Percentiles rank a stretch among this genome's conserved stretches.
These are phyloP conservation scores for Notechis scutatus DNA, from an alignment of 2,113 vertebrate genomes.

Conservation along the genomic window DNA sequence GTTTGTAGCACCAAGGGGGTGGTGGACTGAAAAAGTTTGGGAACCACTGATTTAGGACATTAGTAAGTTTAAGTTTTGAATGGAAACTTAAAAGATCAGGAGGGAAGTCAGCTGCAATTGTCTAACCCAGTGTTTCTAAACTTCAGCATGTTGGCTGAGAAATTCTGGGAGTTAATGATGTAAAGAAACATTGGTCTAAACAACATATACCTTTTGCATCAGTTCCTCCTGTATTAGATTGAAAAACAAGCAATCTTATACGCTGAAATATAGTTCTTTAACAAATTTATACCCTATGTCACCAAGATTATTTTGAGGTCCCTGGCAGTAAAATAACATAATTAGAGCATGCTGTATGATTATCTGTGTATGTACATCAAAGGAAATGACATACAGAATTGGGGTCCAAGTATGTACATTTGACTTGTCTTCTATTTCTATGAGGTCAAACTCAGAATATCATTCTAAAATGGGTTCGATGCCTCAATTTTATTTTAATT, in stretches of 20 bases:
- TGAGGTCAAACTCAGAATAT: background rate
- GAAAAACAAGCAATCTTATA: conserved; percentile 5
- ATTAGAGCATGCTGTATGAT: background rate
- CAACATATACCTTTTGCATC: background rate
- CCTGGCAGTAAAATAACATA: background rate
- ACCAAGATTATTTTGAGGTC: background rate
- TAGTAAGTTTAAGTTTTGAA: conserved; percentile 60
- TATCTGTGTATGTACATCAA: background rate
- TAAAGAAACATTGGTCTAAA: background rate
- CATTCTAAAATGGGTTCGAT: background rate
- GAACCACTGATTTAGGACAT: conserved; percentile 47
- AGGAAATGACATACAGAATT: background rate
- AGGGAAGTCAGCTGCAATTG: conserved; percentile 27
- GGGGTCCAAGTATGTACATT: background rate
- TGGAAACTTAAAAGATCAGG: conserved; percentile 39
- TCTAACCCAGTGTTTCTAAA: background rate
- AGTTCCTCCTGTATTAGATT: conserved; percentile 9
- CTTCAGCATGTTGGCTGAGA: background rate
- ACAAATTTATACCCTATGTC: background rate
- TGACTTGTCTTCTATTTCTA: background rate
- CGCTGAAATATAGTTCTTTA: background rate
- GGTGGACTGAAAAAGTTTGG: too few relatives aligned
- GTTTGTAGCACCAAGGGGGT: too few relatives aligned
- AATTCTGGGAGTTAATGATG: background rate
- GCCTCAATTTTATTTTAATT: background rate